phyloP scores from a whole-genome alignment of 2,797 vertebrate genomes.

The Crenuchus spilurus region DNA sequence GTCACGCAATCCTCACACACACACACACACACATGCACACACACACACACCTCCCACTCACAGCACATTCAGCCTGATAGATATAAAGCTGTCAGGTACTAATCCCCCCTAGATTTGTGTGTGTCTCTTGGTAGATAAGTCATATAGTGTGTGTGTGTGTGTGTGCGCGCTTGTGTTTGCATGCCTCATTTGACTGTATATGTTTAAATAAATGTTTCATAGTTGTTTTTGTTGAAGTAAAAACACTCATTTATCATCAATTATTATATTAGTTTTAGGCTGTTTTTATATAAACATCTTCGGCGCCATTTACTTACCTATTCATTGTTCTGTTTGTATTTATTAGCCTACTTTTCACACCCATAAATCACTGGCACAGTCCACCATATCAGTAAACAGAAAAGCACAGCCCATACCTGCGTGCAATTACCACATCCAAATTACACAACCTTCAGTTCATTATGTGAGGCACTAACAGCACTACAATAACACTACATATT shows the following conservation, averaged over 20 bases:
- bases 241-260: not conserved
- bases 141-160: conserved; percentile 54
- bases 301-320: not conserved
- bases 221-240: not conserved
- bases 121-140: conserved; percentile 58
- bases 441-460: not conserved
- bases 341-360: not conserved
- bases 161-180: not conserved
- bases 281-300: not conserved
- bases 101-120: conserved; percentile 51
- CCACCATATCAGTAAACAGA: not conserved
- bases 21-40: conserved; percentile 69
- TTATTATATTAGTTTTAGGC: not conserved
- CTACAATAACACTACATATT: not conserved
- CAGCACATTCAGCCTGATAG: conserved; percentile 68
- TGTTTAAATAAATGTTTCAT: not conserved
- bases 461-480: not conserved
- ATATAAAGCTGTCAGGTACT: conserved; percentile 58
- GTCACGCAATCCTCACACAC: conserved; percentile 74
- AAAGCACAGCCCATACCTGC: not conserved
- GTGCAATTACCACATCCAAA: not conserved
- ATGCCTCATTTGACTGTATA: conserved; percentile 13
- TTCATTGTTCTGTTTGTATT: not conserved
- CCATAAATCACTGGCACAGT: conserved; percentile 2
- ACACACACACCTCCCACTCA: conserved; percentile 62